These are phyloP conservation scores for Oxycera nigricornis DNA, from an alignment of 2,888 invertebrate species.

Conservation along the genomic window DNA sequence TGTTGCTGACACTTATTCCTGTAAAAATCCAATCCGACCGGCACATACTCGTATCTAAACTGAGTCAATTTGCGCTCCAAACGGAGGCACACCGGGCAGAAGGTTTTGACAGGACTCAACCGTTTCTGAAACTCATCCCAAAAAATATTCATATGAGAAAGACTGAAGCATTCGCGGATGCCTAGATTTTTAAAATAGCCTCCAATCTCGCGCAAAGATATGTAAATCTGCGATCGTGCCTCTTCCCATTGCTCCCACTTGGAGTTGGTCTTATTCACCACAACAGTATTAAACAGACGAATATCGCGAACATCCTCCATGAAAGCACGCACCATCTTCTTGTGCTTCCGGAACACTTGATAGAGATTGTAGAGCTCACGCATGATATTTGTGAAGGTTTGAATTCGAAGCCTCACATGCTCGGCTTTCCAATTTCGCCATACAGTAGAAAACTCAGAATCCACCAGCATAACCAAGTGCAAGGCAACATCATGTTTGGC, in stretches of 20 bases:
- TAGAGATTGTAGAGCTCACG: not conserved
- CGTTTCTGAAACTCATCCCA: constrained; percentile 64
- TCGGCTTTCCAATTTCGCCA: not conserved
- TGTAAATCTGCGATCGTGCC: constrained; percentile 59
- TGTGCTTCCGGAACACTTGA: not conserved
- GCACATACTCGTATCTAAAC: constrained; percentile 44
- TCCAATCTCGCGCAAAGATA: constrained; percentile 62
- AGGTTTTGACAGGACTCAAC: constrained; percentile 64
- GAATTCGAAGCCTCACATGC: not conserved
- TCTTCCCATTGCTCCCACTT: constrained; percentile 67
- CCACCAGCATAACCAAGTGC: constrained; percentile 54
- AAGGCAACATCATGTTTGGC: constrained; percentile 66
- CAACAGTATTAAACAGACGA: constrained; percentile 59
- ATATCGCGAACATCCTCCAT: constrained; percentile 6
- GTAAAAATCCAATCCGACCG: constrained; percentile 45
- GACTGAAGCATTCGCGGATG: constrained; percentile 62
- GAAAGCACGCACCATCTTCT: not conserved
- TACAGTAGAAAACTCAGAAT: not conserved
- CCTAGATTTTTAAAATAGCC: constrained; percentile 64
- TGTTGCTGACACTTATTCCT: constrained; percentile 43
- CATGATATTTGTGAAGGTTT: not conserved
- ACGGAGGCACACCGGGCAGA: constrained; percentile 68
- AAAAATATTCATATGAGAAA: constrained; percentile 66
- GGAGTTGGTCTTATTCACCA: constrained; percentile 62
- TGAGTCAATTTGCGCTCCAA: constrained; percentile 51